Percentiles rank a stretch among this genome's conserved stretches.
phyloP scores from a whole-genome alignment of 2,888 invertebrate genomes.

The Macaria notata region DNA sequence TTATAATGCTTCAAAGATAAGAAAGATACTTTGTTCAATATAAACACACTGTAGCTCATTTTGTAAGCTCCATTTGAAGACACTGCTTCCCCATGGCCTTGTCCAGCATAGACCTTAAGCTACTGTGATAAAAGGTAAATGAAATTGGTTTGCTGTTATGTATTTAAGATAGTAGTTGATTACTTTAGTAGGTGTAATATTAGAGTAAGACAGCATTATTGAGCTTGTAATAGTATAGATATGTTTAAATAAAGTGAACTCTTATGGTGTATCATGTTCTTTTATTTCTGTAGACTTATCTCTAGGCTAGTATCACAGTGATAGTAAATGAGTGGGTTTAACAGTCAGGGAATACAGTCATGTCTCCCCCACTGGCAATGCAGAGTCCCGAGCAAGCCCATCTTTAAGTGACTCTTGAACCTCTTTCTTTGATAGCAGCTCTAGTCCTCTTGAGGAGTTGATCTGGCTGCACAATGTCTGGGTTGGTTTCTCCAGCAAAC shows the following conservation, averaged over 20 bases:
- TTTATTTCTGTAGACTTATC: constrained; percentile 25
- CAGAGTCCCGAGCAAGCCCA: neutral
- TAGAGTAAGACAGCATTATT: constrained; percentile 39
- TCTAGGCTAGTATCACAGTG: constrained; percentile 24
- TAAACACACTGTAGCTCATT: no score
- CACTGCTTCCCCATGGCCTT: neutral
- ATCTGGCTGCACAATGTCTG: constrained; percentile 68
- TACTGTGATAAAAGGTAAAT: constrained; percentile 50
- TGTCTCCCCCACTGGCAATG: no score
- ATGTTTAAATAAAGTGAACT: constrained; percentile 45
- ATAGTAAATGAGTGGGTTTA: neutral
- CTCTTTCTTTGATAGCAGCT: constrained; percentile 75
- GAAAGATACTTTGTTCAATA: no score
- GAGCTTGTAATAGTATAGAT: constrained; percentile 40
- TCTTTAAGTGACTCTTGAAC: constrained; percentile 77
- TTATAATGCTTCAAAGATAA: no score
- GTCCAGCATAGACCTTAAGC: constrained; percentile 22
- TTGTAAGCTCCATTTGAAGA: no score
- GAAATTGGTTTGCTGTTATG: constrained; percentile 34
- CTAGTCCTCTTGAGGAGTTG: constrained; percentile 72
- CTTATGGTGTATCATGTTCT: constrained; percentile 25
- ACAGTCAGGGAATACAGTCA: no score
- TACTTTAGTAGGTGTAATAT: constrained; percentile 24
- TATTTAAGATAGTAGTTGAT: neutral
- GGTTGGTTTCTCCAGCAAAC: constrained; percentile 79